Conservation (phyloP, 2,888 invertebrate genomes). For the Drosophila recens region DNA sequence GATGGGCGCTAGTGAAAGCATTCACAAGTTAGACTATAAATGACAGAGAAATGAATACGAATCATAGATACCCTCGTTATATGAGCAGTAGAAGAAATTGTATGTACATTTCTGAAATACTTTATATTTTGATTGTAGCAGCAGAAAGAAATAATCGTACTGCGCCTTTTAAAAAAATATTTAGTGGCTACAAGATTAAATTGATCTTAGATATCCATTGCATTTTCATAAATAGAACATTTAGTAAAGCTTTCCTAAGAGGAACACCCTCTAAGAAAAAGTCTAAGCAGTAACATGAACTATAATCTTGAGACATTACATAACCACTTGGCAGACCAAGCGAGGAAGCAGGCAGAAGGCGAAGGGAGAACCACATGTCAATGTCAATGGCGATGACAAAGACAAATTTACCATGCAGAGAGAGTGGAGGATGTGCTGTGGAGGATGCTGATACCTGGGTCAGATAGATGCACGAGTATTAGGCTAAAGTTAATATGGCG, state of each 20-base stretch:
- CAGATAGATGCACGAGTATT: conserved; percentile 22
- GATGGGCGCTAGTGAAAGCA: conserved; percentile 35
- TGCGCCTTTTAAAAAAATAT: too few relatives aligned
- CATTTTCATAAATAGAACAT: background rate
- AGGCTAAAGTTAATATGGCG: conserved; percentile 17
- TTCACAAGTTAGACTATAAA: conserved; percentile 11
- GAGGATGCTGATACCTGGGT: conserved; percentile 35
- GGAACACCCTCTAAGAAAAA: background rate
- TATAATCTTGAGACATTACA: conserved; percentile 36
- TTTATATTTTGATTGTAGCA: background rate
- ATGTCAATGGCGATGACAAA: conserved; percentile 78
- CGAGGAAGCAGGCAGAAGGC: conserved; percentile 30
- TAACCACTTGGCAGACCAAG: conserved; percentile 18
- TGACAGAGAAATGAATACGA: background rate
- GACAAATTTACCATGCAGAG: conserved; percentile 65
- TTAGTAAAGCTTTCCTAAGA: background rate
- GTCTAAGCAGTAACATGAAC: conserved; percentile 19
- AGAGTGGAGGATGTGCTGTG: conserved; percentile 3
- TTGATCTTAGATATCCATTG: too few relatives aligned
- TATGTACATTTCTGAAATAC: background rate
- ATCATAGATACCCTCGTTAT: background rate
- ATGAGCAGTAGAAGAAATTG: background rate
- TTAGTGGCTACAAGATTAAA: background rate
- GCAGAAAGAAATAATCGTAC: too few relatives aligned
- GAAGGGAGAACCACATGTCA: conserved; percentile 68